These are phyloP conservation scores for Fissipunctia ypsillon DNA, from an alignment of 2,888 invertebrate species.

Conservation along the genomic window DNA sequence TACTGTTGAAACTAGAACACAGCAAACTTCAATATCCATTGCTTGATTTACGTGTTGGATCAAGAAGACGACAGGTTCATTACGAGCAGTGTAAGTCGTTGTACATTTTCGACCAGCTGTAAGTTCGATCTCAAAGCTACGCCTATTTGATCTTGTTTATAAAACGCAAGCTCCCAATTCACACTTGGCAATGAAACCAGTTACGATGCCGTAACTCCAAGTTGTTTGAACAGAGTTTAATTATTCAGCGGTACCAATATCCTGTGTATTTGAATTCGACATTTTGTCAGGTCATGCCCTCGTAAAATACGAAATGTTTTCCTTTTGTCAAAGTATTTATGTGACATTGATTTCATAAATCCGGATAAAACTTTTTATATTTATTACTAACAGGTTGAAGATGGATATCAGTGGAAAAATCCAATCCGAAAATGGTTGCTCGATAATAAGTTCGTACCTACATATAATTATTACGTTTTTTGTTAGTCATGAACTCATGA, in stretches of 20 bases:
- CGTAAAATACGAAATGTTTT: slow-evolving; percentile 40
- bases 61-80: not conserved
- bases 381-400: not conserved
- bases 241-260: slow-evolving; percentile 50
- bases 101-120: not conserved
- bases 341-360: slow-evolving; percentile 26
- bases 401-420: slow-evolving; percentile 22
- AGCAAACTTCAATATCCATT: slow-evolving; percentile 31
- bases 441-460: not conserved
- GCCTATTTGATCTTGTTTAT: slow-evolving; percentile 47
- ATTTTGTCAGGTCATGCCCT: slow-evolving; percentile 44
- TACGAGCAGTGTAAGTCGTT: slow-evolving; percentile 19
- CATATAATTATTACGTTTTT: not conserved
- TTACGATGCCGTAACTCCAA: slow-evolving; percentile 53
- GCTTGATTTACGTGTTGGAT: slow-evolving; percentile 1
- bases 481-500: not conserved
- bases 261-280: slow-evolving; percentile 37
- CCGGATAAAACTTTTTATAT: slow-evolving; percentile 9
- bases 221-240: slow-evolving; percentile 45
- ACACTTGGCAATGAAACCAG: slow-evolving; percentile 49
- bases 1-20: not conserved
- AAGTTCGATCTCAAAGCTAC: slow-evolving; percentile 14
- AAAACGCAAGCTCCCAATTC: slow-evolving; percentile 36
- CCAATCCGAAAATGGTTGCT: slow-evolving; percentile 10
- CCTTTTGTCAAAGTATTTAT: slow-evolving; percentile 42